Percentiles rank a stretch among this genome's conserved stretches.
These are phyloP conservation scores for Menidia menidia DNA, from an alignment of 2,797 vertebrate species.

Conservation along the genomic window DNA sequence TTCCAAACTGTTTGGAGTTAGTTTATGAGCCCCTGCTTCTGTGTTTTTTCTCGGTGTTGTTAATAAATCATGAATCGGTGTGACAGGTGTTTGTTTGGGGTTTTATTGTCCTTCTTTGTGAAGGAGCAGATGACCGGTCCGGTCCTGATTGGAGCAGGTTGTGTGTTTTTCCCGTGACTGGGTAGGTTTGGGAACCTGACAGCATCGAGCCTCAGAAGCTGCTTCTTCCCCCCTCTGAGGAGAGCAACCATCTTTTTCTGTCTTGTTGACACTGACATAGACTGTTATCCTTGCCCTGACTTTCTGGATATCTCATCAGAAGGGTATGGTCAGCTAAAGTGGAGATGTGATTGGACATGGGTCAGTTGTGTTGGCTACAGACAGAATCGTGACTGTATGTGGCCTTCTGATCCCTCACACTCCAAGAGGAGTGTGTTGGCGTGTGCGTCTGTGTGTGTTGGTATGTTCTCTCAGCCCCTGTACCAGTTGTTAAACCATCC, in stretches of 20 bases:
- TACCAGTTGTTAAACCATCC: conserved; percentile 76
- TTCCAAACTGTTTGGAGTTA: too few relatives aligned
- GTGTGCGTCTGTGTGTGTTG: conserved; percentile 10
- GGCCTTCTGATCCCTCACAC: conserved; percentile 47
- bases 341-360: conserved; percentile 51
- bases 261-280: conserved; percentile 53
- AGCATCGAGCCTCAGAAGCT: background rate
- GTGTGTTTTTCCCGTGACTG: background rate
- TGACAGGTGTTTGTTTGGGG: too few relatives aligned
- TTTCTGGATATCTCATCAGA: conserved; percentile 33
- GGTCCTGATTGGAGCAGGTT: background rate
- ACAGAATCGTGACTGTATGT: conserved; percentile 32
- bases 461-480: conserved; percentile 11
- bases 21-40: too few relatives aligned
- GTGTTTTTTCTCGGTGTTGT: too few relatives aligned
- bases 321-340: conserved; percentile 26
- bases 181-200: background rate
- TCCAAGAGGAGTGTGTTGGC: conserved; percentile 17
- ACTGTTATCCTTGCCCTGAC: conserved; percentile 22
- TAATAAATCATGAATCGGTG: too few relatives aligned
- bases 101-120: too few relatives aligned
- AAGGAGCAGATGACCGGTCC: too few relatives aligned
- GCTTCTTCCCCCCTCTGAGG: conserved; percentile 17
- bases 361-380: conserved; percentile 45
- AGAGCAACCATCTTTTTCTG: conserved; percentile 36